Evolutionary conservation across 2,113 vertebrate genomes (phyloP).

Genomic region (Eulacestoma nigropectus): DNA sequence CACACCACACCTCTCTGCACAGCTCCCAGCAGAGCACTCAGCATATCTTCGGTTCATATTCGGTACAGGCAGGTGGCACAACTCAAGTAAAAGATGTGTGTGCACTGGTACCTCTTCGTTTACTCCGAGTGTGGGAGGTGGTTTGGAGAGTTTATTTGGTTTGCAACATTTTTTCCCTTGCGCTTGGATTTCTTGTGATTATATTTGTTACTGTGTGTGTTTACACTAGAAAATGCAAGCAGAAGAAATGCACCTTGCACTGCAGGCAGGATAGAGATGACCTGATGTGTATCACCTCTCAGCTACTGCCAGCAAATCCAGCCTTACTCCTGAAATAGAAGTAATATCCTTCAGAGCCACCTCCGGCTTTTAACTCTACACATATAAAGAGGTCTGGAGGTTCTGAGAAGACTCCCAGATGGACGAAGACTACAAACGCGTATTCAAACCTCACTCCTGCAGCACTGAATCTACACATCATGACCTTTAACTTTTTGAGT

Average conservation of each 20-base stretch:
- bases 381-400: background rate
- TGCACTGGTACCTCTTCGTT: background rate
- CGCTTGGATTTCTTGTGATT: background rate
- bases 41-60: background rate
- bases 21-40: background rate
- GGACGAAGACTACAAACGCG: background rate
- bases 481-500: slow-evolving; percentile 8
- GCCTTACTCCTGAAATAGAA: background rate
- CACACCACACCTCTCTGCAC: fast-evolving
- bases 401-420: background rate
- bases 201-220: background rate
- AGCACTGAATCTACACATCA: background rate
- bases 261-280: background rate
- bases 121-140: background rate
- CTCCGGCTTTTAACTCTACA: background rate
- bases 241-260: background rate
- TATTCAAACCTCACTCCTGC: background rate
- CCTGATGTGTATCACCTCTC: background rate
- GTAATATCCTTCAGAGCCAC: background rate
- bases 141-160: background rate
- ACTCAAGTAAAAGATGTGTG: background rate
- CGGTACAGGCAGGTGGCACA: background rate
- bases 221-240: background rate
- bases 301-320: background rate
- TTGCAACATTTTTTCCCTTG: background rate